phyloP scores from a whole-genome alignment of 1,140 invertebrate genomes.

The Aphelenchoides besseyi region DNA sequence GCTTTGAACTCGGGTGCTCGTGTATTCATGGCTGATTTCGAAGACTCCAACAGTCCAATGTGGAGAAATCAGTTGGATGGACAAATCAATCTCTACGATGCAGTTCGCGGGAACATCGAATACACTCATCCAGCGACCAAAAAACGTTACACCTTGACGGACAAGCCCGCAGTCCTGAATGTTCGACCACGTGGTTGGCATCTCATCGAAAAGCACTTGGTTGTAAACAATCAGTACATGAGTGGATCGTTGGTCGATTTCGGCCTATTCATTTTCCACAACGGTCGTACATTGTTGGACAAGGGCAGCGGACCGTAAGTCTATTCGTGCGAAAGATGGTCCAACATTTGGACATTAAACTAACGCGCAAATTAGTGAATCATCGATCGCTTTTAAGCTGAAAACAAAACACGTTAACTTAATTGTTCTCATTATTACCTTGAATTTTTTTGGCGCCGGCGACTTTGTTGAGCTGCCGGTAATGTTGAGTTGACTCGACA shows the following conservation, averaged over 20 bases:
- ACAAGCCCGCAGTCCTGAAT: conserved; percentile 67
- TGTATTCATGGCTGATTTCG: conserved; percentile 65
- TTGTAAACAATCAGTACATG: conserved; percentile 71
- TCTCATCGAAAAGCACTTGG: conserved; percentile 72
- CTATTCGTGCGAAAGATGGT: conserved; percentile 72
- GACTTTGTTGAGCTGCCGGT: too few species aligned
- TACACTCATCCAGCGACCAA: conserved; percentile 61
- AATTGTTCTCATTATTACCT: too few species aligned
- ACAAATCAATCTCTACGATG: conserved; percentile 69
- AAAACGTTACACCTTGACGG: conserved; percentile 53
- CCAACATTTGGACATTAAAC: too few species aligned
- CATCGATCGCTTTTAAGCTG: too few species aligned
- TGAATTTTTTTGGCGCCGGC: too few species aligned
- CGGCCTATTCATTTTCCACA: conserved; percentile 71
- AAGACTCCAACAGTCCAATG: conserved; percentile 73
- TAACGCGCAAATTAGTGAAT: too few species aligned
- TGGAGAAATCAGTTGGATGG: conserved; percentile 72
- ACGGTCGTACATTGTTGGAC: conserved; percentile 66
- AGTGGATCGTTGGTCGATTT: conserved; percentile 72
- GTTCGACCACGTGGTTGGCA: conserved; percentile 74
- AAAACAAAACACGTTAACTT: too few species aligned
- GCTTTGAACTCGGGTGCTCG: conserved; percentile 62
- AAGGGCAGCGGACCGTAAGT: conserved; percentile 68
- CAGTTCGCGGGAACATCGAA: conserved; percentile 67
- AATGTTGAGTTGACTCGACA: too few species aligned